A percentile compares a stretch with the other conserved stretches of the same genome.
Conservation (phyloP, 2,113 vertebrate species). For the Phaethon lepturus region DNA sequence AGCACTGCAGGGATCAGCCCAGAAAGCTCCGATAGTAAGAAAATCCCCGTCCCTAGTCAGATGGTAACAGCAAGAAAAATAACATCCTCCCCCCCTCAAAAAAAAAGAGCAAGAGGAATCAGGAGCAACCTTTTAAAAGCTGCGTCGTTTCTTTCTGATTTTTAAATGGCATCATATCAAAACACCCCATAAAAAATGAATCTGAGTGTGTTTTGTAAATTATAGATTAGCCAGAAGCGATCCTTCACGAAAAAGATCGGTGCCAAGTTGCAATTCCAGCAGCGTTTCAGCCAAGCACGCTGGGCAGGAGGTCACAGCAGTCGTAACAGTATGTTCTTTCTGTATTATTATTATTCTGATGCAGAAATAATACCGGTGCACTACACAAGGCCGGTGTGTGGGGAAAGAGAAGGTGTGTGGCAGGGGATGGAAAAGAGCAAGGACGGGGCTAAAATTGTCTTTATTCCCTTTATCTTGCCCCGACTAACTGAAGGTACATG, state of each 20-base stretch:
- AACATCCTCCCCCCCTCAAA: no score
- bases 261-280: slow-evolving; percentile 47
- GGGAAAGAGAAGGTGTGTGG: not conserved
- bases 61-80: not conserved
- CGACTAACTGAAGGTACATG: not conserved
- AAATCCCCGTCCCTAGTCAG: not conserved
- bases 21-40: not conserved
- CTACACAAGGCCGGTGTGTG: not conserved
- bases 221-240: slow-evolving; percentile 56
- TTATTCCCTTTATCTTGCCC: not conserved
- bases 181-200: slow-evolving; percentile 29
- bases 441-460: not conserved
- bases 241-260: not conserved
- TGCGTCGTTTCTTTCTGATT: not conserved
- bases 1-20: not conserved
- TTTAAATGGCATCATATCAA: slow-evolving; percentile 17
- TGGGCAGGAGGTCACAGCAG: slow-evolving; percentile 39
- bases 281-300: not conserved
- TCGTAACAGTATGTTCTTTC: not conserved
- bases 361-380: slow-evolving; percentile 29
- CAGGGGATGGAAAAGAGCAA: not conserved
- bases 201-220: slow-evolving; percentile 54
- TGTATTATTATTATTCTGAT: slow-evolving; percentile 46
- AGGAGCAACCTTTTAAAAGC: slow-evolving; percentile 7
- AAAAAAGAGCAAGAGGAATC: not conserved